Evolutionary conservation across 2,888 invertebrate genomes (phyloP).

Genomic region (Pocota personata): DNA sequence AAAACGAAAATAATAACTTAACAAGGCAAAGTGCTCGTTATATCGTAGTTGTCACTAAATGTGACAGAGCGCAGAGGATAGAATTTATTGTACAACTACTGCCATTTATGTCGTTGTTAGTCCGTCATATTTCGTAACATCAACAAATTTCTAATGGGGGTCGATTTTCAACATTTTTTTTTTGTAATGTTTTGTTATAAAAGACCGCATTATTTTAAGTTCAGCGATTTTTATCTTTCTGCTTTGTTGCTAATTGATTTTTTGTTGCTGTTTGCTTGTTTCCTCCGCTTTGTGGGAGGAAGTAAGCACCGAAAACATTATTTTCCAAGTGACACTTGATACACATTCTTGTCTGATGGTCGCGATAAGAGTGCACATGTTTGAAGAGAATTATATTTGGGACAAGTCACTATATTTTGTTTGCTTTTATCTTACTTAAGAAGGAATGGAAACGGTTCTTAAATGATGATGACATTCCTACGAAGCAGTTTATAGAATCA

Average conservation of each 20-base stretch:
- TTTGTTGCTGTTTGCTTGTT: neutral
- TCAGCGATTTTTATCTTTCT: constrained; percentile 44
- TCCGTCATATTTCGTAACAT: constrained; percentile 27
- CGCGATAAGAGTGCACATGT: constrained; percentile 42
- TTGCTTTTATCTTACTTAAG: neutral
- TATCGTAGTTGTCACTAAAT: constrained; percentile 28
- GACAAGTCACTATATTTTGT: constrained; percentile 5
- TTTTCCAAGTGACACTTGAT: constrained; percentile 43
- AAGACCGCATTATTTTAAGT: constrained; percentile 35
- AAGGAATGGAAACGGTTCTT: neutral
- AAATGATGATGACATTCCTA: neutral
- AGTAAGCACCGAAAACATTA: constrained; percentile 23
- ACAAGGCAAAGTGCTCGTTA: constrained; percentile 37
- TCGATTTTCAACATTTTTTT: constrained; percentile 4
- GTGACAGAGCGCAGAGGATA: constrained; percentile 4
- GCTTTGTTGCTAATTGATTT: constrained; percentile 51
- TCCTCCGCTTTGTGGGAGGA: constrained; percentile 12
- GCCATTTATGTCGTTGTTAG: neutral
- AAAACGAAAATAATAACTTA: constrained; percentile 9
- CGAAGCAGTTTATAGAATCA: no score
- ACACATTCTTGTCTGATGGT: constrained; percentile 28
- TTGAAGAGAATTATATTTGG: constrained; percentile 28
- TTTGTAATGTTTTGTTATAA: neutral
- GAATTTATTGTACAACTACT: neutral
- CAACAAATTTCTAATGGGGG: constrained; percentile 7